Conservation (phyloP, 2,797 vertebrate genomes). For the Garrulus glandarius region DNA sequence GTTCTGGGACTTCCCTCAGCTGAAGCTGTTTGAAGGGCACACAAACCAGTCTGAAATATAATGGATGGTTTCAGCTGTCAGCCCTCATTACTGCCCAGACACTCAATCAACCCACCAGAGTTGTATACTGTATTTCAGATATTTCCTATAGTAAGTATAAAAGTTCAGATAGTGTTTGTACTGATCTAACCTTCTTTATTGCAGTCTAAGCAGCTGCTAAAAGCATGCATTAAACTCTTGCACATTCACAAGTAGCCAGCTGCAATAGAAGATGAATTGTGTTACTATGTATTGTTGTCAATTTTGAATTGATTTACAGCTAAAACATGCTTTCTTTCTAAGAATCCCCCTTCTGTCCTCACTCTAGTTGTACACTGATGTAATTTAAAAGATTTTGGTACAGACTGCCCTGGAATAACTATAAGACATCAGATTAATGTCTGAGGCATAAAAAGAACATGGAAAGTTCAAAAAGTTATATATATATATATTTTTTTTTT, state of each 20-base stretch:
- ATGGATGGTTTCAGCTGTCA: constrained; percentile 7
- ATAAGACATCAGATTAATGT: neutral
- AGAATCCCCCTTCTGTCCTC: neutral
- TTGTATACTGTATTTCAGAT: neutral
- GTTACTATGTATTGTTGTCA: neutral
- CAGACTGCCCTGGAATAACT: neutral
- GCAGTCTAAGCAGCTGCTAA: neutral
- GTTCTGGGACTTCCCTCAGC: neutral
- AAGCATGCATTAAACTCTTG: neutral
- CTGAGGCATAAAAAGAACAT: neutral
- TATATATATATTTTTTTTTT: neutral
- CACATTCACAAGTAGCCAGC: neutral
- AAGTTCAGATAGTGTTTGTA: neutral
- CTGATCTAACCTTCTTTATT: neutral
- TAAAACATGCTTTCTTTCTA: neutral
- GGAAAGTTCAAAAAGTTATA: neutral
- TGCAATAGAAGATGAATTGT: neutral
- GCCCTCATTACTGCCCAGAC: neutral
- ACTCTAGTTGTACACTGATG: neutral
- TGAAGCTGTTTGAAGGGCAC: neutral
- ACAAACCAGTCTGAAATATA: neutral
- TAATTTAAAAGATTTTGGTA: neutral
- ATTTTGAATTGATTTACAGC: neutral
- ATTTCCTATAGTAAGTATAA: neutral
- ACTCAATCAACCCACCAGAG: neutral